Conservation (phyloP, 2,888 invertebrate genomes). For the Cyclophora albipunctata region DNA sequence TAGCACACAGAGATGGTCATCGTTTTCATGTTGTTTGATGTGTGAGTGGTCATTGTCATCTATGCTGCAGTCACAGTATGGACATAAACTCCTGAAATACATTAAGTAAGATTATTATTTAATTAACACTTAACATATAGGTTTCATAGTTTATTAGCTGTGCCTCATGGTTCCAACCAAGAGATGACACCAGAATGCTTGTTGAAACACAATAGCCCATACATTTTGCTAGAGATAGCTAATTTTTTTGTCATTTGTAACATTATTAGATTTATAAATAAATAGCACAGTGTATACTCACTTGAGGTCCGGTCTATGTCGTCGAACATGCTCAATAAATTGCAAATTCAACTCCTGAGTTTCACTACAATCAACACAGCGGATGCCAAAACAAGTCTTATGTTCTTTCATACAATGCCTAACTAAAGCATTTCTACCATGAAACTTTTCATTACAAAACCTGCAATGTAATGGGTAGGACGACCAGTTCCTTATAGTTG, state of each 20-base stretch:
- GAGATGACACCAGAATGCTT: too few relatives aligned
- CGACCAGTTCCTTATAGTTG: neutral
- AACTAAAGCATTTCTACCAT: neutral
- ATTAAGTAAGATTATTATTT: too few relatives aligned
- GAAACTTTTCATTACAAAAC: constrained; percentile 2
- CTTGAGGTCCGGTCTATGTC: constrained; percentile 8
- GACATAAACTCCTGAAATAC: constrained; percentile 7
- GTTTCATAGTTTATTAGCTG: too few relatives aligned
- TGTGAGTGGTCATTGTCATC: neutral
- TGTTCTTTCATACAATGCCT: constrained; percentile 5
- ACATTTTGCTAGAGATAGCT: too few relatives aligned
- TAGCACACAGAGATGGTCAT: constrained; percentile 1
- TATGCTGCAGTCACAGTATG: constrained; percentile 6
- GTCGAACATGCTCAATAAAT: constrained; percentile 7
- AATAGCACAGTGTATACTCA: neutral
- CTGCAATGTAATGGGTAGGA: constrained; percentile 6
- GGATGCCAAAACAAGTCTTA: constrained; percentile 5
- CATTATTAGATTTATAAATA: too few relatives aligned
- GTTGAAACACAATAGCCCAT: too few relatives aligned
- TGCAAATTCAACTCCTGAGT: neutral
- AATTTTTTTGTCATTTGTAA: too few relatives aligned
- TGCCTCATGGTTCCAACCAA: too few relatives aligned
- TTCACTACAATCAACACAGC: constrained; percentile 7
- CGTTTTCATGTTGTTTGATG: neutral
- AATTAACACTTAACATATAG: too few relatives aligned